Evolutionary conservation across 2,888 invertebrate genomes (phyloP), one percentile per base, ranked within the genome.

Genomic region (Hipparchia sbordonii): DNA sequence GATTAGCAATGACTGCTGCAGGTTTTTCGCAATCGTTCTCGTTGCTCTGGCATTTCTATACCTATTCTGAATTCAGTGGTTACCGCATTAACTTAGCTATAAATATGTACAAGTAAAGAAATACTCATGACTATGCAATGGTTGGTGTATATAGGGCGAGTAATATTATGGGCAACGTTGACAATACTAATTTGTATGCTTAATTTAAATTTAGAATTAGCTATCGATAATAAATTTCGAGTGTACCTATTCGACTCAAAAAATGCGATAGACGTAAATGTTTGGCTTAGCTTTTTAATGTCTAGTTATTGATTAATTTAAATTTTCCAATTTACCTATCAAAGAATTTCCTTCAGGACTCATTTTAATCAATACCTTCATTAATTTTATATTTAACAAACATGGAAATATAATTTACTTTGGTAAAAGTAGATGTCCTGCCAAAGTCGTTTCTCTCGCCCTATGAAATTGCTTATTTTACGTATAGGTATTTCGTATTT

Each of bases 101-200:
- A 78, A 78, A 80, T 72, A 72, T 72, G 72, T 73, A 74, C 72
- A 76, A 77, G 71, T 76, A 80, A 63, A 62, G 81, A 81, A 89
- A 91, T 90, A 90, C 90, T 90, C 90, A 77, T 75, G 78, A 82
- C 81, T 84, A 85, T 83, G 81, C 85, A 85, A 83, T 82, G 83
- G 81, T 84, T 83, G 82, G 80, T 87, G 83, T 83, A 87, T 81
- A 86, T 92, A 92, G 93, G 93, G 93, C 93, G 93, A 93, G 93
- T 88, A 84, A 79, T 69, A 69, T 69, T 77, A 80, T 88, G 82
- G 87, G 86, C 83, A 91, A 92, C 88, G 79, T 84, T 91, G 93
- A 93, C 93, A 93, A 92, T 92, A 92, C 89, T 85, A 83, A 87
- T 85, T 82, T 85, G 81, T 87, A 90, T 89, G 88, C 87, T 88